These are phyloP conservation scores for Astur gentilis DNA, from an alignment of 2,113 vertebrate genomes.

Conservation along the genomic window DNA sequence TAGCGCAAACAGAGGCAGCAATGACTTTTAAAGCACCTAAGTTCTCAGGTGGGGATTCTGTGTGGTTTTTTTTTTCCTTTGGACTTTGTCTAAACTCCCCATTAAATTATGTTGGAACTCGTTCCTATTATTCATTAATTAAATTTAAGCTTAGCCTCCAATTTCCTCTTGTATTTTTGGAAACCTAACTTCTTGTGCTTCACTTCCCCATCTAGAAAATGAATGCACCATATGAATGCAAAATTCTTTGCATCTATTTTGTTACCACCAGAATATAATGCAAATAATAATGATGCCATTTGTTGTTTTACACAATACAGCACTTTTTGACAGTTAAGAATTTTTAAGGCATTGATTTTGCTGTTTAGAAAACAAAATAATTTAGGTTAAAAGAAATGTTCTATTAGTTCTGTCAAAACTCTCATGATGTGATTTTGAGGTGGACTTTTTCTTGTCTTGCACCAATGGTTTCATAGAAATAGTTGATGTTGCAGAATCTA, in stretches of 20 bases:
- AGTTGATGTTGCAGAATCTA: background rate
- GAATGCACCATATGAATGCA: background rate
- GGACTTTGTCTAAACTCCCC: background rate
- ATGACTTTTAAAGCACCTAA: background rate
- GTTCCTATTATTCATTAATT: background rate
- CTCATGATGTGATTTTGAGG: background rate
- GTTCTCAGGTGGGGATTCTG: background rate
- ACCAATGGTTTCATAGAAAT: background rate
- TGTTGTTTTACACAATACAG: background rate
- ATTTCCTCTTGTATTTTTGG: background rate
- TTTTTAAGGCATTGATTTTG: background rate
- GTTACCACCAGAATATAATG: background rate
- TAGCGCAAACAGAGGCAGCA: background rate
- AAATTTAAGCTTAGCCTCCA: background rate
- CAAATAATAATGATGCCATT: background rate
- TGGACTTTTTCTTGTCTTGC: background rate
- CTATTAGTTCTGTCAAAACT: background rate
- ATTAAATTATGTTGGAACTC: background rate
- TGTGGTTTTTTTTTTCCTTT: background rate
- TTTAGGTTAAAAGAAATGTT: background rate
- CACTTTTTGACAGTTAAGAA: background rate
- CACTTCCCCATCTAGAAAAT: background rate
- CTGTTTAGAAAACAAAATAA: background rate
- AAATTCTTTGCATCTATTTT: background rate
- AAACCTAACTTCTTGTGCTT: background rate